These are phyloP conservation scores for Eilema sororculum DNA, from an alignment of 2,888 invertebrate species.

Conservation along the genomic window DNA sequence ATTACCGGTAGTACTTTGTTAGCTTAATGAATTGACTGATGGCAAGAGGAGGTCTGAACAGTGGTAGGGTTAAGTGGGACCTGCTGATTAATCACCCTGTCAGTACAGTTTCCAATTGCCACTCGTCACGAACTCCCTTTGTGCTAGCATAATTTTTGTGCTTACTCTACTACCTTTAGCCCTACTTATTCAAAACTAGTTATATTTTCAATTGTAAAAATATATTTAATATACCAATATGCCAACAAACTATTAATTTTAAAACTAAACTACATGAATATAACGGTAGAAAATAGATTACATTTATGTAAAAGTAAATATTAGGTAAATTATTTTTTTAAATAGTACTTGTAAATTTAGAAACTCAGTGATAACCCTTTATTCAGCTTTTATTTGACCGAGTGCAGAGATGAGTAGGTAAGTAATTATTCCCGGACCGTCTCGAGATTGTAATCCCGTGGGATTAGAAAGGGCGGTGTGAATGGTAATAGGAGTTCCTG, in stretches of 20 bases:
- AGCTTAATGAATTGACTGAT: constrained; percentile 87
- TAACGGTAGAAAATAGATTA: constrained; percentile 25
- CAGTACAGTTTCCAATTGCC: constrained; percentile 83
- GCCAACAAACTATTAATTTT: constrained; percentile 45
- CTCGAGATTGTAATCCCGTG: constrained; percentile 82
- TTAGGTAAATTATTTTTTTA: constrained; percentile 50
- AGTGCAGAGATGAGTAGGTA: constrained; percentile 72
- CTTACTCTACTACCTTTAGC: constrained; percentile 50
- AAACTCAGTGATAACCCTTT: constrained; percentile 53
- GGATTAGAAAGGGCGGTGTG: constrained; percentile 86
- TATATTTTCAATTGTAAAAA: constrained; percentile 59
- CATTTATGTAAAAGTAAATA: constrained; percentile 29
- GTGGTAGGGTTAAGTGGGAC: constrained; percentile 85
- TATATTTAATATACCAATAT: constrained; percentile 49
- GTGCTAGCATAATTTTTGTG: constrained; percentile 67
- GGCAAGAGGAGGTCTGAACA: constrained; percentile 81
- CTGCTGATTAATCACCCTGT: constrained; percentile 86
- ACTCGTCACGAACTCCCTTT: constrained; percentile 79
- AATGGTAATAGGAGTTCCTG: constrained; percentile 84
- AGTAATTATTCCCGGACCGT: constrained; percentile 85
- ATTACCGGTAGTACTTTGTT: constrained; percentile 85
- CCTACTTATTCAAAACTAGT: constrained; percentile 49
- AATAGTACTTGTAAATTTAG: constrained; percentile 60
- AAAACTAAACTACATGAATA: constrained; percentile 35
- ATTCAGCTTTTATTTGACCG: constrained; percentile 67